phyloP scores from a whole-genome alignment of 1,140 invertebrate species.

The Zophobas atratus region DNA sequence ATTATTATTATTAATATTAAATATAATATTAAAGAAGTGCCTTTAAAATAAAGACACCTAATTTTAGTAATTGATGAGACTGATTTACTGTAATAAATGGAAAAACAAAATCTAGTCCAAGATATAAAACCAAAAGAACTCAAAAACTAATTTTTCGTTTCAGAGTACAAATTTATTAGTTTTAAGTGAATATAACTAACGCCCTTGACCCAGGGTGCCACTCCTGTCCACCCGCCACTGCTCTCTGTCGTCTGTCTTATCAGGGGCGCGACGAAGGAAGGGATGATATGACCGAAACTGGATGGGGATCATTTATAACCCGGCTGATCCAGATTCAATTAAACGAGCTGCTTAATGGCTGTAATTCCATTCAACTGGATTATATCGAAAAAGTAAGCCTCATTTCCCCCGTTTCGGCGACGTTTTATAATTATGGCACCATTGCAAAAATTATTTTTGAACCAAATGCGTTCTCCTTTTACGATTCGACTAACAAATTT shows the following conservation, averaged over 20 bases:
- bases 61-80: no score
- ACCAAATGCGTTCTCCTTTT: not conserved
- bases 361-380: constrained; percentile 42
- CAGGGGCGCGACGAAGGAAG: constrained; percentile 27
- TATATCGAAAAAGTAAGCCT: constrained; percentile 29
- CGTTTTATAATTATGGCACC: constrained; percentile 24
- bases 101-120: no score
- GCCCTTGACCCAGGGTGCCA: no score
- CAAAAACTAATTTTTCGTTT: no score
- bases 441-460: constrained; percentile 5
- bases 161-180: no score
- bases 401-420: constrained; percentile 11
- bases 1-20: no score
- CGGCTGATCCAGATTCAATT: constrained; percentile 39
- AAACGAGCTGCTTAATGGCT: constrained; percentile 41
- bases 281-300: constrained; percentile 39
- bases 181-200: no score
- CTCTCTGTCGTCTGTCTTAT: constrained; percentile 18
- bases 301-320: constrained; percentile 39
- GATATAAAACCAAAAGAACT: no score
- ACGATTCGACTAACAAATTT: constrained; percentile 4
- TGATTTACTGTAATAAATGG: no score
- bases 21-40: no score
- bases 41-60: no score
- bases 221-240: not conserved